Conservation (phyloP, 1,140 invertebrate genomes). For the Nomia melanderi region DNA sequence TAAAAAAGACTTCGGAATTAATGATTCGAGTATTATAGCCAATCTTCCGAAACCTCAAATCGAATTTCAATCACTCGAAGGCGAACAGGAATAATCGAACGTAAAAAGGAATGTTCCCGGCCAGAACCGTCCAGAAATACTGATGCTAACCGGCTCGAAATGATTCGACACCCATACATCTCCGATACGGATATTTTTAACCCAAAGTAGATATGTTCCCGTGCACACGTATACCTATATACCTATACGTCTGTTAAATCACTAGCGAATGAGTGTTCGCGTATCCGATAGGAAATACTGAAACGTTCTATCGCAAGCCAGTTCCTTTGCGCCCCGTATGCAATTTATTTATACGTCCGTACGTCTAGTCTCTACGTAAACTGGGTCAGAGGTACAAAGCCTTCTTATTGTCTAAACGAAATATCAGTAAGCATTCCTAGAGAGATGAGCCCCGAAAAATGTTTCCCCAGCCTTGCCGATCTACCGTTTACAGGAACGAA, state of each 20-base stretch:
- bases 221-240: neutral
- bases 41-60: neutral
- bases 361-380: conserved; percentile 69
- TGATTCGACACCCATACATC: neutral
- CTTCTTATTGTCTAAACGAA: conserved; percentile 71
- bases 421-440: conserved; percentile 76
- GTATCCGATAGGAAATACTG: conserved; percentile 68
- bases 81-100: no score
- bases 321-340: conserved; percentile 66
- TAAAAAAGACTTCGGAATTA: no score
- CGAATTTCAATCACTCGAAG: neutral
- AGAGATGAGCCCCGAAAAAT: conserved; percentile 71
- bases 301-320: conserved; percentile 76
- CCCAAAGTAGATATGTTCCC: neutral
- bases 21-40: neutral
- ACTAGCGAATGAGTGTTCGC: conserved; percentile 23
- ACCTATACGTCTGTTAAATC: neutral
- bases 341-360: conserved; percentile 71
- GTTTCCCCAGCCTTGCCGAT: conserved; percentile 37
- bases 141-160: neutral
- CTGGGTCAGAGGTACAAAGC: conserved; percentile 79
- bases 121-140: neutral
- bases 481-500: conserved; percentile 34
- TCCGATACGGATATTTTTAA: neutral
- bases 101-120: neutral